A percentile compares a stretch with the other conserved stretches of the same genome.
Conservation (phyloP, 2,113 vertebrate species). For the Salminus brasiliensis region DNA sequence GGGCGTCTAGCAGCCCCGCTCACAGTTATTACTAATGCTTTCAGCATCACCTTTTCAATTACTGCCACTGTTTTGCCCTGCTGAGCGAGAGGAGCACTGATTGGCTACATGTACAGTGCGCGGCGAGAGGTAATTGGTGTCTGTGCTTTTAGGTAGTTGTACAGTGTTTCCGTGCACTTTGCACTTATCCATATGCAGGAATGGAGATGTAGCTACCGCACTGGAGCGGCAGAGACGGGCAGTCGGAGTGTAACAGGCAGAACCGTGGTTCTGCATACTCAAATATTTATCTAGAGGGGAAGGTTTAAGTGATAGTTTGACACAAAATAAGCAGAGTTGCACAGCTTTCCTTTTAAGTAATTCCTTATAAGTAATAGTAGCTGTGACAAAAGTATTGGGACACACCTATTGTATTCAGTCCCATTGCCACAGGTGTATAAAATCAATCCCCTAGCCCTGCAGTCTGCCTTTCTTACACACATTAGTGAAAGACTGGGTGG, state of each 20-base stretch:
- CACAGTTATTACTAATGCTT: conserved; percentile 37
- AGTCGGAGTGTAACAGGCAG: neutral
- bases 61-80: conserved; percentile 16
- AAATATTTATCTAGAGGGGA: neutral
- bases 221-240: neutral
- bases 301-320: neutral
- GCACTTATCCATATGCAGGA: neutral
- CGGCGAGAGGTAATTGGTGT: conserved; percentile 24
- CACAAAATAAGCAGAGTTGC: too few relatives aligned
- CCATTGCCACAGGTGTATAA: too few relatives aligned
- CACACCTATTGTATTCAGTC: too few relatives aligned
- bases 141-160: conserved; percentile 24
- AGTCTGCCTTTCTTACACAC: too few relatives aligned
- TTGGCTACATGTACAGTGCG: conserved; percentile 20
- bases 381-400: too few relatives aligned
- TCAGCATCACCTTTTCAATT: conserved; percentile 47
- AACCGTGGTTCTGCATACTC: neutral
- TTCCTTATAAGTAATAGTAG: too few relatives aligned
- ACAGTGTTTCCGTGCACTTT: conserved; percentile 4
- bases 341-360: too few relatives aligned
- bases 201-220: neutral
- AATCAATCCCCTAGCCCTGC: too few relatives aligned
- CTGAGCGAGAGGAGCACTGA: neutral
- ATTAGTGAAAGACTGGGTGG: too few relatives aligned
- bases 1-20: neutral